Percentiles rank a stretch among this genome's conserved stretches.
These are phyloP conservation scores for Hippoglossus stenolepis DNA, from an alignment of 2,113 vertebrate species.

Conservation along the genomic window DNA sequence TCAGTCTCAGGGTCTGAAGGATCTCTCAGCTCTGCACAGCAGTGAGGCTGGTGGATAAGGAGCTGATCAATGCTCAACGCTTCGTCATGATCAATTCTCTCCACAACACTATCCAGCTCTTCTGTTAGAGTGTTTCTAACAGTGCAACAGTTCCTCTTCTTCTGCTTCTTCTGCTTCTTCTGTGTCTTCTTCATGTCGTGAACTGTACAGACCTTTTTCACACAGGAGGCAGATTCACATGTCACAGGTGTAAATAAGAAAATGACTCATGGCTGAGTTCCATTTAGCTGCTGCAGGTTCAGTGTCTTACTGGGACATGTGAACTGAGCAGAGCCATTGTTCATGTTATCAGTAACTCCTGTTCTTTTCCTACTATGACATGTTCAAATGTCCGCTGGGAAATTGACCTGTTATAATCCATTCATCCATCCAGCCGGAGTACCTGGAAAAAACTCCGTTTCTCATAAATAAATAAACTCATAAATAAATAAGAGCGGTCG, in stretches of 20 bases:
- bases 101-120: neutral
- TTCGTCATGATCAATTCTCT: neutral
- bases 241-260: neutral
- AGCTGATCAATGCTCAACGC: neutral
- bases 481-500: no score
- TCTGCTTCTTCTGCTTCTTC: neutral
- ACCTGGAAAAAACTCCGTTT: no score
- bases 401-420: neutral
- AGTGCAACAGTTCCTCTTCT: neutral
- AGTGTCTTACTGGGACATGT: neutral
- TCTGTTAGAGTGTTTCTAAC: neutral
- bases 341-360: no score
- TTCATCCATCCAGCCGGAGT: no score
- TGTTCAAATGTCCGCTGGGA: neutral
- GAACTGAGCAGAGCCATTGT: no score
- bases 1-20: neutral
- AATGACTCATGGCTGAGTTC: neutral
- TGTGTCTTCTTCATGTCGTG: neutral
- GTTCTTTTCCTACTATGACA: neutral
- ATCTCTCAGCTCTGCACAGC: neutral
- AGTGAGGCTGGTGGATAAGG: neutral
- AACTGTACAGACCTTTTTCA: neutral
- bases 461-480: no score
- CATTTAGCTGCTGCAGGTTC: neutral
- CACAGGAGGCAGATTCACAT: neutral